Evolutionary conservation across 2,888 invertebrate genomes (phyloP), one percentile per base, ranked within the genome.

Genomic region (Melinaea marsaeus): DNA sequence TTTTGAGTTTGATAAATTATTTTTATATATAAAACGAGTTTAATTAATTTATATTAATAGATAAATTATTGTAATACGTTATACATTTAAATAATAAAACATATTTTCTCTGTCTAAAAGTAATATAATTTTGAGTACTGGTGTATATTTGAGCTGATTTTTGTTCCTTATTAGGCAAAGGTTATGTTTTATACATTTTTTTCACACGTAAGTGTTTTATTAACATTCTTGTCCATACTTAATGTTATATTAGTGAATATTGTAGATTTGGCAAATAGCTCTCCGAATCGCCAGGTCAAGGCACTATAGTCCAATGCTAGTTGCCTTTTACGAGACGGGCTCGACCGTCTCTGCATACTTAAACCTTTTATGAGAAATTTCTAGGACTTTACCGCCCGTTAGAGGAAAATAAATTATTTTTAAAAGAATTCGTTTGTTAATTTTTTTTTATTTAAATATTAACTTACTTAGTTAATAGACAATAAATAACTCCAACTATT

Each of bases 271-370:
- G 13, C 47, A 57, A 54, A 46, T 66, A 58, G 48, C 42, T 42
- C 37, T 56, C 61, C 56, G 64, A 63, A 68, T 59, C 61, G 64
- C 37, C 62, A 55, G 69, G 68, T 69, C 68, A 69, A 68, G 68
- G 68, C 58, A 42, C 9, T 42, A 48, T 61, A 64, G 61, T 58
- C 61, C 60, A 66, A 54, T 37, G 58, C 57, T 57, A 45, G 56
- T 56, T 61, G 57, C 62, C 61, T 55, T 62, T 63, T 65, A 56
- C 46, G 59, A 62, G 61, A 57, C 66, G 57, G 60, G 63, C 63
- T 54, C 58, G 60, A 57, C 61, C 64, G 60, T 63, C 62, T 69
- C 61, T 64, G 61, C 64, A 61, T 63, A 62, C 60, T 64, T 57
- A 37, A 64, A 57, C 59, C 57, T 66, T 67, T 67, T 67, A 64